phyloP scores from a whole-genome alignment of 2,888 invertebrate genomes.

The Cryptosula pallasiana region DNA sequence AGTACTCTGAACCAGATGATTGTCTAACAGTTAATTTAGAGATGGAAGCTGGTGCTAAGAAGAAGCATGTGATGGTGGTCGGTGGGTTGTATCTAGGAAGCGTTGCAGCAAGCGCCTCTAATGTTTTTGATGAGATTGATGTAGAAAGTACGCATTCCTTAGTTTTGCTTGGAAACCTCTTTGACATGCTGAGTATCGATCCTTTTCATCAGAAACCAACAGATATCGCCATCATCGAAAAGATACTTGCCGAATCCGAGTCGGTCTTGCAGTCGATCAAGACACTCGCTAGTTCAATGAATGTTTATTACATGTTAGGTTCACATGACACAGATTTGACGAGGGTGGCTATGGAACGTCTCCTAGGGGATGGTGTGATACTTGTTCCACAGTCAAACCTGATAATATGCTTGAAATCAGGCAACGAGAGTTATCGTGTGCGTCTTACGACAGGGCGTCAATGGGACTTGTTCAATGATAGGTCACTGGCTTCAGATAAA shows the following conservation, averaged over 20 bases:
- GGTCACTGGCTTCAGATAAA: not conserved
- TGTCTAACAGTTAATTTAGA: not conserved
- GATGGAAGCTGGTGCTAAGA: not conserved
- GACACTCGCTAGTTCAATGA: not conserved
- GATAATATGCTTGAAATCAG: not conserved
- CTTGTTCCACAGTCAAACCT: not conserved
- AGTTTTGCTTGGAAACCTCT: constrained; percentile 12
- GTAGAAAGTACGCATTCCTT: not conserved
- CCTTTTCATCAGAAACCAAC: constrained; percentile 16
- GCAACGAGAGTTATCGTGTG: not conserved
- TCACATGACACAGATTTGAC: not conserved
- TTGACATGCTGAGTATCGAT: constrained; percentile 9
- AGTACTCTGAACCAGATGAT: constrained; percentile 6
- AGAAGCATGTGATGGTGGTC: constrained; percentile 9
- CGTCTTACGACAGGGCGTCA: not conserved
- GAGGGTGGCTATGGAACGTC: constrained; percentile 4
- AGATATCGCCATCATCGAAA: not conserved
- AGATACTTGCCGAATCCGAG: not conserved
- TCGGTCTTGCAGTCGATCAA: not conserved
- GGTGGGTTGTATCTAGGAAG: constrained; percentile 12
- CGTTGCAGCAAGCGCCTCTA: not conserved
- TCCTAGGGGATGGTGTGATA: not conserved
- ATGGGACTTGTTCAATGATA: not conserved
- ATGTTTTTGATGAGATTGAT: constrained; percentile 2
- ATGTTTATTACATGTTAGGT: not conserved